phyloP scores from a whole-genome alignment of 2,113 vertebrate genomes.

The Tauraco erythrolophus region DNA sequence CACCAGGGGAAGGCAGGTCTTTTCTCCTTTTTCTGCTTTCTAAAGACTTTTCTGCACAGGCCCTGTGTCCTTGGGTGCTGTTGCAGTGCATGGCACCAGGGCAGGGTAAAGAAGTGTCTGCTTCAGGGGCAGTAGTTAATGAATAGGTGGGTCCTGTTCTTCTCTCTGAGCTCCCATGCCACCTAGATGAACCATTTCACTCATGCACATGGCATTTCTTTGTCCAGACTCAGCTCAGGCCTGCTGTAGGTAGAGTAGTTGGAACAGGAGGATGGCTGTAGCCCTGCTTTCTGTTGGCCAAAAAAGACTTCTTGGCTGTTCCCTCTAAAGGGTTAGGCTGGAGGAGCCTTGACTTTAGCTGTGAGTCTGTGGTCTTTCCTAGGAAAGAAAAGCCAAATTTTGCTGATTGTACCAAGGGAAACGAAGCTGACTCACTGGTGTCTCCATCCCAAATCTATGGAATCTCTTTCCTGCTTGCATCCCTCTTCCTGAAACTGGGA shows the following conservation, averaged over 20 bases:
- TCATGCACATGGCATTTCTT: background rate
- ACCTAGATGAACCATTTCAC: background rate
- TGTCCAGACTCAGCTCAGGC: background rate
- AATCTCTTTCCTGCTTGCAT: background rate
- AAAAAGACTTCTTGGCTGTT: background rate
- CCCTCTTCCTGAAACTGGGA: background rate
- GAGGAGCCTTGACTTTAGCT: background rate
- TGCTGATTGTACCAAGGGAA: background rate
- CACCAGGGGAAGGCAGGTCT: background rate
- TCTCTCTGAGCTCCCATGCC: background rate
- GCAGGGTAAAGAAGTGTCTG: background rate
- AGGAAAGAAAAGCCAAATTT: background rate
- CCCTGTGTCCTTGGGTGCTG: background rate
- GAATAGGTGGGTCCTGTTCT: background rate
- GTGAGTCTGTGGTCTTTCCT: background rate
- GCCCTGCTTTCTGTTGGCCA: background rate
- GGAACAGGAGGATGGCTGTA: background rate
- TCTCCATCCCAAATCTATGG: background rate
- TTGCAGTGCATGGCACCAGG: background rate
- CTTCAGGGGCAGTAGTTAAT: background rate
- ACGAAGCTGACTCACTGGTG: accelerated
- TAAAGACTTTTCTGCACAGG: background rate
- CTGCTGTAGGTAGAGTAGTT: background rate
- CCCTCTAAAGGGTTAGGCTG: background rate
- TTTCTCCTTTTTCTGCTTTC: background rate